Percentiles rank a stretch among this genome's conserved stretches.
These are phyloP conservation scores for Urosaurus nigricauda DNA, from an alignment of 2,797 vertebrate species.

Conservation along the genomic window DNA sequence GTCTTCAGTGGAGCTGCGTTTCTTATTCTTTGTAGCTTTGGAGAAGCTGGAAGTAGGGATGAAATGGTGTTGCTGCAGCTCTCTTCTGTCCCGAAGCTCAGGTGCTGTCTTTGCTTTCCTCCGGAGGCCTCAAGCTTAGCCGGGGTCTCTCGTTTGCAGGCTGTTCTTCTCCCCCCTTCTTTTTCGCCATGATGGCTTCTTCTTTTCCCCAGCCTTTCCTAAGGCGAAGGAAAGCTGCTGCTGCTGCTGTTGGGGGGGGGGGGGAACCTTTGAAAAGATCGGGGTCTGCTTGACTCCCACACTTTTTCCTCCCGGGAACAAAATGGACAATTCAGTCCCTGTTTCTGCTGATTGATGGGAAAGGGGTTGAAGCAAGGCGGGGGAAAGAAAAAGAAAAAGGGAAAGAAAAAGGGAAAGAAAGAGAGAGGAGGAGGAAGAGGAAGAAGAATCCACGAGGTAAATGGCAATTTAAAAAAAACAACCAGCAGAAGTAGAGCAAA, in stretches of 20 bases:
- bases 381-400: neutral
- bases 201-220: neutral
- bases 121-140: neutral
- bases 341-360: slow-evolving; percentile 39
- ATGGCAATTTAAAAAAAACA: neutral
- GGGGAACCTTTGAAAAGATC: slow-evolving; percentile 38
- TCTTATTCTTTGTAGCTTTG: neutral
- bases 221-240: slow-evolving; percentile 17
- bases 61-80: neutral
- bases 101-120: slow-evolving; percentile 11
- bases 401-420: too few species aligned
- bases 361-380: neutral
- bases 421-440: too few species aligned
- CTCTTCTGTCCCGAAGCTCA: slow-evolving; percentile 2
- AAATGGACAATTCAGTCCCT: slow-evolving; percentile 41
- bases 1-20: neutral
- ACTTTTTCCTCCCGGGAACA: slow-evolving; percentile 42
- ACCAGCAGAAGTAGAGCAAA: neutral
- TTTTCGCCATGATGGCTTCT: slow-evolving; percentile 35
- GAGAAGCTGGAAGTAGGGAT: neutral
- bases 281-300: slow-evolving; percentile 38
- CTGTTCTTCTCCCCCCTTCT: slow-evolving; percentile 20
- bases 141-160: slow-evolving; percentile 9
- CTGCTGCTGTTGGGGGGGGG: too few species aligned
- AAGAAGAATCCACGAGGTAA: neutral